Evolutionary conservation across 2,888 invertebrate species (phyloP), one percentile per base, ranked within the genome.

Genomic region (Idaea aversata): DNA sequence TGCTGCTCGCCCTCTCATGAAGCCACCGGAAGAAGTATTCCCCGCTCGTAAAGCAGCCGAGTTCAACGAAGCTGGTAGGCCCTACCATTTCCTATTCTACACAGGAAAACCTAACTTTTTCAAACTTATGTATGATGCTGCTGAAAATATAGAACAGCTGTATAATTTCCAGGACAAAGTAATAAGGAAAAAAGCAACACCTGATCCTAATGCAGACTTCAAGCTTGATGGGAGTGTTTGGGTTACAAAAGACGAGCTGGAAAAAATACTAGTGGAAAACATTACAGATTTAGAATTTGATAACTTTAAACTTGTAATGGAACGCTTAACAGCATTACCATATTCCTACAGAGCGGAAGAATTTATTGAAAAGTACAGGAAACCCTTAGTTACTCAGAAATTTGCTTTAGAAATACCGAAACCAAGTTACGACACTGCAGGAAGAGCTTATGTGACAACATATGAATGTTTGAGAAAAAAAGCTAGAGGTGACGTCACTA

Each of bases 11-110:
- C 99, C 99, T 0, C 87, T 96, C 15, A 97, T 99, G 97, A 96
- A 96, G 82, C 96, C 97, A 34, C 99, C 99, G 35, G 95, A 96
- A 78, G 96, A 97, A 90, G 93, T 98, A n/a, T 97, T 96, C 87
- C 97, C 97, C 0, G 94, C 94, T 57, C 94, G 95, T 67, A 98
- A 98, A 91, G 97, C 96, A 59, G 98, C 98, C 3, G 96, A 98
- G 85, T 99, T 99, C 91, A 98, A 98, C 88, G 95, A 95, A 81
- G 95, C 95, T 72, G 99, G 99, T 0, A 94, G 98, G 75, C 99
- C 99, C 1, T 95, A 95, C 84, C 98, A 99, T 88, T 95, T 95
- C 69, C 92, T 99, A 72, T 99, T 99, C 88, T 99, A 99, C 84
- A 99, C 99, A 0, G 95, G 95, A 60, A 96, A 94, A 80, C 97